Evolutionary conservation across 1,140 invertebrate species (phyloP), one percentile per base, ranked within the genome.

Genomic region (Planococcus citri): DNA sequence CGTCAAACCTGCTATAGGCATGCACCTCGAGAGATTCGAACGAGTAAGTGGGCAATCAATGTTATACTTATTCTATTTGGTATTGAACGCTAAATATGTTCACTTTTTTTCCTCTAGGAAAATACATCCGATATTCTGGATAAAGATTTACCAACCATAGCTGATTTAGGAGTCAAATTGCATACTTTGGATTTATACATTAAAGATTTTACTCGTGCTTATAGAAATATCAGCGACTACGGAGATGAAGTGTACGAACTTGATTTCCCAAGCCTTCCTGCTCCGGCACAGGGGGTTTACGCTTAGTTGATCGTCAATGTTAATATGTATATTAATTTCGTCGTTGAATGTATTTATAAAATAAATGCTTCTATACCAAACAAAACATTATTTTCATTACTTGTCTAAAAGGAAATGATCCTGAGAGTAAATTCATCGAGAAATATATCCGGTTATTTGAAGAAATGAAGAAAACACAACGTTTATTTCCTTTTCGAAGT

Each of bases 81-180:
- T 68, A 12, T 27, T 17, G 68, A 57, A 70, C 27, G 4, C 38
- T 71, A n/a, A n/a, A n/a, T n/a, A n/a, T n/a, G n/a, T n/a, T n/a
- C n/a, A n/a, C n/a, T n/a, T n/a, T n/a, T 73, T 74, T 71, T 70
- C 73, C 74, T 76, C 21, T 77, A 93, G 85, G 92, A 95, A 78
- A 82, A 83, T 73, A 82, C 87, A 1, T 87, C 83, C 37, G 94
- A 97, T 78, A 76, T 78, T 20, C 78, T 89, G 9, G 73, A 83
- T 2, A 74, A 77, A 20, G 83, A 82, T 20, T 75, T 91, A 27
- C 91, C 89, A 21, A 92, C 88, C 0, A 77, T 97, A 58, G 90
- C 92, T 77, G 94, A 97, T 81, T 83, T 97, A 71, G 93, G 92
- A 57, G 84, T 97, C 79, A 78, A 58, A 80, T 92, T 41, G 90